Percentiles rank a stretch among this genome's conserved stretches.
Evolutionary conservation across 1,140 invertebrate genomes (phyloP).

Genomic region (Macrobrachium nipponense): DNA sequence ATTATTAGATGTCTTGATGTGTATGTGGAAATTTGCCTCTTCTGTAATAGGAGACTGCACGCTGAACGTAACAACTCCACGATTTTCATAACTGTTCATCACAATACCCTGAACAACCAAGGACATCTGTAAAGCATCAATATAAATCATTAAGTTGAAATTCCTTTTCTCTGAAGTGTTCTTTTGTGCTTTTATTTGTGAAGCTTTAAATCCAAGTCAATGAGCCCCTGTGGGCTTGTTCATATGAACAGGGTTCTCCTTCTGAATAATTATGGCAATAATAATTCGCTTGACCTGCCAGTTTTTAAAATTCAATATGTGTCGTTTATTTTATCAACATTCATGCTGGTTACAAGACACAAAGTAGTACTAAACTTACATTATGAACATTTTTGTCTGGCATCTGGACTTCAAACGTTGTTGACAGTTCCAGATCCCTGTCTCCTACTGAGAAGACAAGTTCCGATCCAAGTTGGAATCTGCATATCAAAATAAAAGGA

Average conservation of each 20-base stretch:
- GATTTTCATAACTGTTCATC: too few species aligned
- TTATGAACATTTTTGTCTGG: slow-evolving; percentile 16
- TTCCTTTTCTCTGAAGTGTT: too few species aligned
- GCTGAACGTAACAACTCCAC: not conserved
- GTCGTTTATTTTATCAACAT: too few species aligned
- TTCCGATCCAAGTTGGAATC: slow-evolving; percentile 22
- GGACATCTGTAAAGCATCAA: not conserved
- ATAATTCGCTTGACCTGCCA: too few species aligned
- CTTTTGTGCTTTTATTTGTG: too few species aligned
- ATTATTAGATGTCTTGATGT: not conserved
- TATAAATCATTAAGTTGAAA: too few species aligned
- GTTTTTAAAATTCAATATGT: too few species aligned
- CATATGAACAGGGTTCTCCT: too few species aligned
- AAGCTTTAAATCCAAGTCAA: too few species aligned
- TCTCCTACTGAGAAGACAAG: slow-evolving; percentile 14
- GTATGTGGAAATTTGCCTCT: not conserved
- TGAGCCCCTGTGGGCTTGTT: too few species aligned
- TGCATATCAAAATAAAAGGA: not conserved
- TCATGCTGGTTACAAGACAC: too few species aligned
- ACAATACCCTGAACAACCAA: not conserved
- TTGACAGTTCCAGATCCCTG: slow-evolving; percentile 18
- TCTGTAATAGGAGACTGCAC: slow-evolving; percentile 2
- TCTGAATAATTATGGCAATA: too few species aligned
- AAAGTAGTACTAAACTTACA: slow-evolving; percentile 14
- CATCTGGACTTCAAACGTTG: slow-evolving; percentile 18